Base-by-base conservation (phyloP, 2,888 invertebrate species). In the Drosophila sordidula region DNA sequence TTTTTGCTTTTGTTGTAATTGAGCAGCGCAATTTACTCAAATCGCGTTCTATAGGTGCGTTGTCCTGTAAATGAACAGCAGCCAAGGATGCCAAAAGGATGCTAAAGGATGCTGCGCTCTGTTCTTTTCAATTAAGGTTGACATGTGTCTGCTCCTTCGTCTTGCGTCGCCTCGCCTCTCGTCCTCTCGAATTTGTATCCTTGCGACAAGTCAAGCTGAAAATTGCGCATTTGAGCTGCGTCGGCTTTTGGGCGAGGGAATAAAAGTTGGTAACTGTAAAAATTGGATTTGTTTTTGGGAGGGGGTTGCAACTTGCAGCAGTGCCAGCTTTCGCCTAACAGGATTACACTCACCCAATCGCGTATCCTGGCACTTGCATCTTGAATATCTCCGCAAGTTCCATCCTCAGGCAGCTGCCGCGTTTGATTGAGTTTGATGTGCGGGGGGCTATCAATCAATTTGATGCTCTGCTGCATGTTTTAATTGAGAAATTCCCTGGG, bases 161-260 rank as follows among this genome's bases (percentile, higher is more conserved):
- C 54, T 51, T 29, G 26, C 55, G 36, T 36, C 57, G 42, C 25
- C 5, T n/a, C 6, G 16, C 25, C 16, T 9, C 16, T 45, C 64
- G 61, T 54, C 56, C 46, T 18, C 63, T 59, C 51, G 56, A 82
- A 79, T 85, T 79, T 73, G 82, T 80, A 82, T 77, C 80, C 80
- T 70, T 74, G 85, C 67, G 71, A 72, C 75, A 75, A 88, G 84
- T 88, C 84, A 87, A 75, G 89, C 77, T 72, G 88, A 88, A 88
- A 88, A 89, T 88, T 88, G 86, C 86, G 88, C 86, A 85, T 87
- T 87, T 87, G 49, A 55, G 59, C 47, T 44, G 41, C 42, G 58
- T 42, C 44, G 55, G 58, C 65, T 65, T 46, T 55, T 52, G 51
- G 51, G 64, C 18, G 14, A 38, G 58, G 46, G 14, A 49, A n/a